Conservation (phyloP, 2,797 vertebrate species). For the Anguilla megastoma region DNA sequence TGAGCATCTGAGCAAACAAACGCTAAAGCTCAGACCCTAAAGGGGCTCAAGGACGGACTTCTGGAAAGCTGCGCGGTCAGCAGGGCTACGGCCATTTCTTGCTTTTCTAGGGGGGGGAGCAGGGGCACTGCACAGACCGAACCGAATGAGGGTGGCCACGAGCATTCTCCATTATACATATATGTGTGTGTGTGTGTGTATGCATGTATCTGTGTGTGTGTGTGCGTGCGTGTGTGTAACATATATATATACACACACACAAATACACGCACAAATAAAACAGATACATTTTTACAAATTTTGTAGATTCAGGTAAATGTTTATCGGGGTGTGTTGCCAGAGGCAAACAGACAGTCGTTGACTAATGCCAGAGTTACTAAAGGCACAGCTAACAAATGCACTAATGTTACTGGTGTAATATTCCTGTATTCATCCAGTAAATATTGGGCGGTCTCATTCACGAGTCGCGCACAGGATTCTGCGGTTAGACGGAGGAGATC, state of each 20-base stretch:
- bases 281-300: neutral
- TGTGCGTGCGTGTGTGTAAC: too few species aligned
- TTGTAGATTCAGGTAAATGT: neutral
- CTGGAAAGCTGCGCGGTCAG: slow-evolving; percentile 61
- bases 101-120: neutral
- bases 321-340: neutral
- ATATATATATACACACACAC: neutral
- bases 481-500: neutral
- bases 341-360: neutral
- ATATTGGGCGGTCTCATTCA: neutral
- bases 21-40: slow-evolving; percentile 37
- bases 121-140: neutral
- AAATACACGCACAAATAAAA: neutral
- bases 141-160: neutral
- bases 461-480: slow-evolving; percentile 25
- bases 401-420: slow-evolving; percentile 38
- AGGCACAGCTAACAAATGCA: slow-evolving; percentile 21
- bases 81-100: slow-evolving; percentile 48
- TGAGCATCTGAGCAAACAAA: neutral
- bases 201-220: too few species aligned
- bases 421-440: slow-evolving; percentile 11
- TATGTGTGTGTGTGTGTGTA: too few species aligned
- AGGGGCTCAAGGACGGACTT: slow-evolving; percentile 39
- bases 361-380: neutral
- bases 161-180: neutral